Evolutionary conservation across 1,140 invertebrate species (phyloP).

Genomic region (Nasonia vitripennis): DNA sequence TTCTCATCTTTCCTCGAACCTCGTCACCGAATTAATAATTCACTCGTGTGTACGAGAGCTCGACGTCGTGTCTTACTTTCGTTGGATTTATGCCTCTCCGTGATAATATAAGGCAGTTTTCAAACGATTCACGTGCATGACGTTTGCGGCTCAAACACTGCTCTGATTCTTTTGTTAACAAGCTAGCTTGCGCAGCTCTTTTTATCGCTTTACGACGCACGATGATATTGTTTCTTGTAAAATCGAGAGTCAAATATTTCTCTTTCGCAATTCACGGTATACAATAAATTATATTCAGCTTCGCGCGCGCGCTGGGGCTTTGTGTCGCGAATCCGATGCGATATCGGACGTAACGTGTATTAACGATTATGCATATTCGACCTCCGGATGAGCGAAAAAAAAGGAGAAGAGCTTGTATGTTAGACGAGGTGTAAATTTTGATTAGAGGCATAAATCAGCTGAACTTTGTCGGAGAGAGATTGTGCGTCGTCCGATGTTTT

Average conservation of each 20-base stretch:
- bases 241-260: not conserved
- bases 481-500: not conserved
- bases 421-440: slow-evolving; percentile 14
- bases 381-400: not conserved
- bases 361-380: not conserved
- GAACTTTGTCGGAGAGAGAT: not conserved
- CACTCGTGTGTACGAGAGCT: not conserved
- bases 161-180: slow-evolving; percentile 1
- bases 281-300: too few relatives aligned
- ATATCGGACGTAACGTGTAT: too few relatives aligned
- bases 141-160: not conserved
- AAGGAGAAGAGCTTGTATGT: not conserved
- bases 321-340: too few relatives aligned
- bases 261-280: not conserved
- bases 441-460: not conserved
- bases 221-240: not conserved
- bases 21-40: not conserved
- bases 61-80: not conserved
- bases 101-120: not conserved
- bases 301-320: too few relatives aligned
- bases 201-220: not conserved
- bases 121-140: not conserved
- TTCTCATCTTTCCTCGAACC: not conserved
- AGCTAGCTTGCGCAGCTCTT: too few relatives aligned
- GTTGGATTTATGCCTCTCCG: not conserved